phyloP scores from a whole-genome alignment of 2,113 vertebrate species.

The Mirza zaza region DNA sequence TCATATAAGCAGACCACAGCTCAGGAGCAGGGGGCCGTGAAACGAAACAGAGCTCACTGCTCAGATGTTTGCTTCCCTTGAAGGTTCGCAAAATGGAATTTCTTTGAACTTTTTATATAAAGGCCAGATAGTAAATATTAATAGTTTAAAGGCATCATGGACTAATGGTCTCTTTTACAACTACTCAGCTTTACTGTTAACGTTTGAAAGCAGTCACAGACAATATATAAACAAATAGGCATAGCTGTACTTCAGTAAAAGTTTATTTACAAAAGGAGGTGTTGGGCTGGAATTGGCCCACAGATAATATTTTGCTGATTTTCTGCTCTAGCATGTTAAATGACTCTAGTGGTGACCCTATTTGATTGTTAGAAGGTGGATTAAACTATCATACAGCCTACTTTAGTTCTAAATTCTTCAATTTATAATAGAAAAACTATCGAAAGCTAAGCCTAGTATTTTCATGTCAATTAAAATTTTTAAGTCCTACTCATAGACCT shows the following conservation, averaged over 20 bases:
- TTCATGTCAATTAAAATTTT: neutral
- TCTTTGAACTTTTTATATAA: neutral
- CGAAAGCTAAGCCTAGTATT: neutral
- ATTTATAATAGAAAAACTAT: neutral
- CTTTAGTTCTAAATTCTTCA: neutral
- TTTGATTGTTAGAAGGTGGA: neutral
- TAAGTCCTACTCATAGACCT: neutral
- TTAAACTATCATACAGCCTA: neutral
- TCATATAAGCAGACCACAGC: neutral
- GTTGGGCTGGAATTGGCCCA: neutral
- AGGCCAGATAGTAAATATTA: neutral
- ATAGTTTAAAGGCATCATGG: neutral
- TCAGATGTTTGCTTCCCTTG: neutral
- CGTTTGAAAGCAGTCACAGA: neutral
- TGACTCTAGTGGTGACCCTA: neutral
- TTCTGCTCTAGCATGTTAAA: too few species aligned
- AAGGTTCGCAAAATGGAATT: neutral
- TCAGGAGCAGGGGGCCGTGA: neutral
- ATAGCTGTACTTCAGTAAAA: neutral
- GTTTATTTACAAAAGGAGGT: neutral
- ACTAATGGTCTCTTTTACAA: neutral
- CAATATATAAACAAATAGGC: too few species aligned
- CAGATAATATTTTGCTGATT: rapidly evolving
- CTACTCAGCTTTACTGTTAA: neutral
- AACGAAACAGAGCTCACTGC: neutral